These are phyloP conservation scores for Drosophila albomicans DNA, from an alignment of 1,140 invertebrate species.

Conservation along the genomic window DNA sequence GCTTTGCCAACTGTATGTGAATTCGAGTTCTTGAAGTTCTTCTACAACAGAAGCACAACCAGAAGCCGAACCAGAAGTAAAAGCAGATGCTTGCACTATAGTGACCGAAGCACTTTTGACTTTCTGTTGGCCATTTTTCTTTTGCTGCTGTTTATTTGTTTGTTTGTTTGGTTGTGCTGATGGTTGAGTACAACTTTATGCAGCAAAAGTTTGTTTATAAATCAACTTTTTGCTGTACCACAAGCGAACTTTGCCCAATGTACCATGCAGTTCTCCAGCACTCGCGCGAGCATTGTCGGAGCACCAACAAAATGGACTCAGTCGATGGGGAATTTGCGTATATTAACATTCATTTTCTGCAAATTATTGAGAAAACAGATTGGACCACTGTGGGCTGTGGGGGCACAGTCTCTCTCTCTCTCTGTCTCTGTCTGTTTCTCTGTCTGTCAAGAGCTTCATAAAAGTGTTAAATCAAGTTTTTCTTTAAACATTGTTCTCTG, in stretches of 20 bases:
- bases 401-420: background rate
- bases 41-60: background rate
- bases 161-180: conserved; percentile 55
- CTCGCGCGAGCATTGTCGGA: conserved; percentile 55
- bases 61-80: background rate
- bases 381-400: conserved; percentile 40
- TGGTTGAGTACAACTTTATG: conserved; percentile 65
- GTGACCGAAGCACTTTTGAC: conserved; percentile 56
- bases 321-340: conserved; percentile 42
- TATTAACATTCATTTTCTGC: conserved; percentile 67
- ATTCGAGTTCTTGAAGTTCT: background rate
- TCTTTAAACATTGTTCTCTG: background rate
- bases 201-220: conserved; percentile 78
- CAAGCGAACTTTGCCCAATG: conserved; percentile 26
- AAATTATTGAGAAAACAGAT: conserved; percentile 74
- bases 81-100: conserved; percentile 25
- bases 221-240: conserved; percentile 65
- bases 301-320: conserved; percentile 47
- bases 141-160: conserved; percentile 31
- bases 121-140: conserved; percentile 71
- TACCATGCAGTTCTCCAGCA: conserved; percentile 33
- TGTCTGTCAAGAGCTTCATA: background rate
- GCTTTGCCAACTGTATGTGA: background rate
- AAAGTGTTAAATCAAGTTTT: background rate
- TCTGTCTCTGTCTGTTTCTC: too few relatives aligned